Evolutionary conservation across 2,797 vertebrate genomes (phyloP), one percentile per base, ranked within the genome.

Genomic region (Lacerta viridis): DNA sequence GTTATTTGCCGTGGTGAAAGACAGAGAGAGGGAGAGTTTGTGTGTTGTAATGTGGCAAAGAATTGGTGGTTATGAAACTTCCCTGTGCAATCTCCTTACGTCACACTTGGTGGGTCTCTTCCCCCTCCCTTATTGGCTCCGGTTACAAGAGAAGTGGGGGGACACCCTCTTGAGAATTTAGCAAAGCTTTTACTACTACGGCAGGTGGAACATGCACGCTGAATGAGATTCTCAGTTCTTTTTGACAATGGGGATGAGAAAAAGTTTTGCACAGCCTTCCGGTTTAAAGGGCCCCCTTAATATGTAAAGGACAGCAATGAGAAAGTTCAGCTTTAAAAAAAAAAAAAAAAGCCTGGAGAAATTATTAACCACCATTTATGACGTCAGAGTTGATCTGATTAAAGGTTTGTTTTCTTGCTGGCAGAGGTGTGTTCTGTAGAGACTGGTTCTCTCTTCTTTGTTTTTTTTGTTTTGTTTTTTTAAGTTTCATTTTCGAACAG

Each of bases 391-490:
- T 94, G 94, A 94, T 94, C 92, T 94, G 96, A 96, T 95, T 95
- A 95, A 96, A 96, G 93, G 93, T 94, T 95, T 96, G 93, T 95
- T 95, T 95, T 95, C 92, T 94, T 93, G 94, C 94, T 95, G 95
- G 94, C 93, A 87, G 94, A 95, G 94, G 94, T 94, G 95, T 94
- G 94, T 93, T 95, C 91, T 33, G 87, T 94, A 94, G 92, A 95
- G 96, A 96, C 95, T 90, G 94, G 95, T 95, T 95, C 93, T 95
- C 93, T 95, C 92, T 95, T 95, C 91, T 95, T 87, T 92, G 87
- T 94, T 82, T 89, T 50, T n/a, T n/a, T n/a, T 81, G 93, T 93
- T 94, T 88, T 93, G 91, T 61, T 66, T 93, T 94, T 94, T 94
- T 93, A 95, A 95, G 94, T 95, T 93, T 94, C 86, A 90, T 94